phyloP scores from a whole-genome alignment of 1,140 invertebrate species.

The Sinonovacula constricta region DNA sequence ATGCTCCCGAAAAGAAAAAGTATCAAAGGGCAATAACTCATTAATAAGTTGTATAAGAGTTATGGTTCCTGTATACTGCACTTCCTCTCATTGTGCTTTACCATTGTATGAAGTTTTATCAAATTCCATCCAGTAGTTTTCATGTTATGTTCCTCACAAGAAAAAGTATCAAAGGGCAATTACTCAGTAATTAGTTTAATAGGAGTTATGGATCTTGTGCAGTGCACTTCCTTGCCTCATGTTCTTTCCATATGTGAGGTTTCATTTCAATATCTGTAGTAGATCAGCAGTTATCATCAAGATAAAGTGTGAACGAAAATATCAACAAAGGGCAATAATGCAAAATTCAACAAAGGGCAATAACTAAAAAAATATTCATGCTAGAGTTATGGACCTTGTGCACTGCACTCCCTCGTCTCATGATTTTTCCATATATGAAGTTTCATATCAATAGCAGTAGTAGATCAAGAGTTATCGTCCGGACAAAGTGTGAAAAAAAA shows the following conservation, averaged over 20 bases:
- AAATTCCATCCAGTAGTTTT: slow-evolving; percentile 13
- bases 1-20: slow-evolving; percentile 2
- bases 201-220: background rate
- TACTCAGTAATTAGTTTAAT: slow-evolving; percentile 1
- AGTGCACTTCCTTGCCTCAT: background rate
- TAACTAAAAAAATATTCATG: background rate
- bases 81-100: slow-evolving; percentile 5
- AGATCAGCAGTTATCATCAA: background rate
- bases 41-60: slow-evolving; percentile 4
- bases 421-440: slow-evolving; percentile 1
- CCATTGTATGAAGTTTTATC: slow-evolving; percentile 9
- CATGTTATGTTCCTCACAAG: slow-evolving; percentile 8
- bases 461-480: slow-evolving; percentile 16
- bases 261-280: no score
- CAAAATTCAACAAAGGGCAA: background rate
- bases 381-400: slow-evolving; percentile 16
- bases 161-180: slow-evolving; percentile 5
- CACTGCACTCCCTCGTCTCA: background rate
- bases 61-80: no score
- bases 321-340: no score
- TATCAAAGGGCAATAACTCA: slow-evolving; percentile 8
- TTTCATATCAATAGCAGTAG: background rate
- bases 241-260: background rate
- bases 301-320: no score
- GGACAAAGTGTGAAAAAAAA: background rate